Base-by-base conservation (phyloP, 1,140 invertebrate genomes). In the Trialeurodes vaporariorum region DNA sequence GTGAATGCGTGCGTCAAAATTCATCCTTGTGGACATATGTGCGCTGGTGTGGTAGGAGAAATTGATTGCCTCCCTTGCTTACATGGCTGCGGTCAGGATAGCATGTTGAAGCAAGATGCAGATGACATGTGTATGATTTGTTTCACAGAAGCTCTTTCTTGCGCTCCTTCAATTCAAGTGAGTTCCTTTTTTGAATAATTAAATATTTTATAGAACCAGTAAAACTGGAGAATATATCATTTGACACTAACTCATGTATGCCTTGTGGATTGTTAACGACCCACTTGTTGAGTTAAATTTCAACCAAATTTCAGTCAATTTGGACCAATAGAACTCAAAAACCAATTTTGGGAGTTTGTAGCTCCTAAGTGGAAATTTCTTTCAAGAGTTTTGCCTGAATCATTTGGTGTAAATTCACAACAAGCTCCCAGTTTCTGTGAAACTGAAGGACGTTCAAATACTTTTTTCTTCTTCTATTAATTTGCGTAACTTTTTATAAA, bases 61-160 rank as follows among this genome's bases (percentile, higher is more conserved):
- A 74, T 78, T 17, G 76, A 80, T 25, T 91, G 89, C 75, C 79
- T 93, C 68, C 90, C 93, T 0, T 97, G 94, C 78, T 77, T 86
- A 68, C 83, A 86, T 63, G 83, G 85, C 1, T 86, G 80, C 70
- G 71, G 71, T 0, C 71, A 75, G 0, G 70, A 78, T 62, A 9
- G 68, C 23, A 79, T 79, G 66, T 78, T 95, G 21, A 89, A 90
- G 26, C 95, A 98, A 79, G 96, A 98, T 78, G 93, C 93, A 0
- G 96, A 98, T 75, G 96, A 98, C 75, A 97, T 98, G 93, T 99
- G 96, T 79, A 98, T 98, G 93, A 96, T 98, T 69, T 98, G 96
- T 76, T 98, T 99, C 78, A 96, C 93, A 0, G 96, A 98, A 76
- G 93, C 96, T 0, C 79, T 99, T 2, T 90, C 93, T 24, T 94